Conservation (phyloP, 2,113 vertebrate species). For the Meleagris gallopavo region DNA sequence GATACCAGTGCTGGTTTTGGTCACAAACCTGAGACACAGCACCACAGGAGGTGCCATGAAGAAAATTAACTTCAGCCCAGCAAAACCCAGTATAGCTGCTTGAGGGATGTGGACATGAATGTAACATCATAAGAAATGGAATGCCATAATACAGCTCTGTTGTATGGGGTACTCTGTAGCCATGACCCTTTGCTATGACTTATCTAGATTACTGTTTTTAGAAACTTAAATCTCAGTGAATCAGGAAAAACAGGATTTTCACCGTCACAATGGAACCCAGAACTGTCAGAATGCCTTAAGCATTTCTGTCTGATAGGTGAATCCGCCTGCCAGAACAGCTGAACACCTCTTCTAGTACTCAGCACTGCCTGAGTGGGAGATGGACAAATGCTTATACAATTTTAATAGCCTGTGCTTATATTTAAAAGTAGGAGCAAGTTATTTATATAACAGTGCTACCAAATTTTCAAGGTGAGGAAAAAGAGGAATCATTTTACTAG, state of each 20-base stretch:
- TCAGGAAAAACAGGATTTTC: background rate
- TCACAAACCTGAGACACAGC: background rate
- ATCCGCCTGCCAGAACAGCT: background rate
- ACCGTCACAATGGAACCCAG: background rate
- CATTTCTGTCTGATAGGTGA: background rate
- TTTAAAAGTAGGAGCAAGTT: background rate
- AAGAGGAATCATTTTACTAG: background rate
- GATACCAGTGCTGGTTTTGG: background rate
- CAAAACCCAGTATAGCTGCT: background rate
- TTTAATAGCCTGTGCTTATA: slow-evolving; percentile 21
- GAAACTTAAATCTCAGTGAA: background rate
- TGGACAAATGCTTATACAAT: background rate
- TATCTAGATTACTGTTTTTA: background rate
- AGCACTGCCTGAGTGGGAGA: background rate
- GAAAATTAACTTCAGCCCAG: background rate
- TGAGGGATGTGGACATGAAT: background rate
- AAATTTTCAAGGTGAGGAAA: slow-evolving; percentile 12
- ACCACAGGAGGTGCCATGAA: background rate
- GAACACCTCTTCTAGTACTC: background rate
- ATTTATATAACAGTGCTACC: background rate
- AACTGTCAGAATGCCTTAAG: background rate
- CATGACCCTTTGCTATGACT: background rate
- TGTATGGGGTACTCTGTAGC: background rate
- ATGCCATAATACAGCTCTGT: background rate
- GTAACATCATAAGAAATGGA: background rate